Percentiles rank a stretch among this genome's conserved stretches.
phyloP scores from a whole-genome alignment of 1,140 invertebrate genomes.

The Bombus balteatus region DNA sequence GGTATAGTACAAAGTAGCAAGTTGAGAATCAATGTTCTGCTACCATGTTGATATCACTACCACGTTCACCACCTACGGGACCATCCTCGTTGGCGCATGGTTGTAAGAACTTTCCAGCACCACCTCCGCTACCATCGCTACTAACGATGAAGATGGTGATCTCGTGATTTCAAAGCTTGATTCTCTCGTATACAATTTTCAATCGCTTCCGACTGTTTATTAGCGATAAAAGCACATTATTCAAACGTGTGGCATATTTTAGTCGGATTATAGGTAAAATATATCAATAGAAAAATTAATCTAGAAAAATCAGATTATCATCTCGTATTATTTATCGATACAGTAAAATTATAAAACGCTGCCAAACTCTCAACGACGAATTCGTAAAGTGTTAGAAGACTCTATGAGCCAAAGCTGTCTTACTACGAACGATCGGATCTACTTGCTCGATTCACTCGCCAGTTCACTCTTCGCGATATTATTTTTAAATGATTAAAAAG shows the following conservation, averaged over 20 bases:
- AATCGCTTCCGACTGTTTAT: no score
- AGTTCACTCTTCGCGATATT: no score
- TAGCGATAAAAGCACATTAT: background rate
- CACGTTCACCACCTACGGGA: slow-evolving; percentile 5
- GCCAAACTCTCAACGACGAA: background rate
- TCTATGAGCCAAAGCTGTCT: no score
- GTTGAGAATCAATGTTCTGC: slow-evolving; percentile 8
- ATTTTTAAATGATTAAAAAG: no score
- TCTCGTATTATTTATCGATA: background rate
- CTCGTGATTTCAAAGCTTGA: background rate
- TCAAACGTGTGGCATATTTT: background rate
- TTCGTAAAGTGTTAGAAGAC: background rate
- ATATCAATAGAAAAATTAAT: no score
- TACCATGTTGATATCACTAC: background rate
- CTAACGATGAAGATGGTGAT: background rate
- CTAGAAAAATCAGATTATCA: no score
- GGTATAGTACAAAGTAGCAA: background rate
- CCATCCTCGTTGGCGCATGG: background rate
- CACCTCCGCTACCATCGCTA: background rate
- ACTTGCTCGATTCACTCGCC: no score
- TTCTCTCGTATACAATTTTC: background rate
- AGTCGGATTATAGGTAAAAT: no score
- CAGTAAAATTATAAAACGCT: background rate
- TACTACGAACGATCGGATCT: no score
- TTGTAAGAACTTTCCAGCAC: background rate